Evolutionary conservation across 2,888 invertebrate species (phyloP).

Genomic region (Ophraella communa): DNA sequence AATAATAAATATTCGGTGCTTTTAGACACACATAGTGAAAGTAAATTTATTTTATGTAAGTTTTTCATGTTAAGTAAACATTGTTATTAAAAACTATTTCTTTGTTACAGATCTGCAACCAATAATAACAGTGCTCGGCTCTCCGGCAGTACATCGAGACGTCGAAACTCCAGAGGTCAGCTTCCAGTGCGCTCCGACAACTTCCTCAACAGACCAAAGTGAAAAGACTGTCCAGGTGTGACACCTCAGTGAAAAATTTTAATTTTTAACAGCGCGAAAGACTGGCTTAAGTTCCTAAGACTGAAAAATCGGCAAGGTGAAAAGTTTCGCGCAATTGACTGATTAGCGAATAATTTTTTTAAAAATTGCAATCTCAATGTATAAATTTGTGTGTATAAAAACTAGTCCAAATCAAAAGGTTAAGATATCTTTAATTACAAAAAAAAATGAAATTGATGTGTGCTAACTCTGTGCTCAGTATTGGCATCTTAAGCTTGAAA

Average conservation of each 20-base stretch:
- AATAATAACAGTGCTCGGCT: conserved; percentile 63
- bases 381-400: conserved; percentile 49
- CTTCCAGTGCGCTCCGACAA: conserved; percentile 52
- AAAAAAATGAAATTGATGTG: background rate
- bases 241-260: conserved; percentile 68
- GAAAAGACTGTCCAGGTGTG: conserved; percentile 67
- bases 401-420: conserved; percentile 47
- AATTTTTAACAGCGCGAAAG: conserved; percentile 62
- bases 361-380: conserved; percentile 41
- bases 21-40: too few species aligned
- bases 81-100: conserved; percentile 2
- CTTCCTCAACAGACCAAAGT: conserved; percentile 46
- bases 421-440: conserved; percentile 8
- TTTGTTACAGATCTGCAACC: conserved; percentile 65
- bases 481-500: conserved; percentile 3
- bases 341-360: conserved; percentile 29
- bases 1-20: too few species aligned
- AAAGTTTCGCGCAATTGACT: conserved; percentile 19
- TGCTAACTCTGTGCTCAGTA: background rate
- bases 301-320: conserved; percentile 37
- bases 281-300: conserved; percentile 56
- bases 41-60: too few species aligned
- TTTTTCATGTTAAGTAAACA: too few species aligned
- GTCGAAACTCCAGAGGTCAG: conserved; percentile 53
- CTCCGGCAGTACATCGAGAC: conserved; percentile 51